Evolutionary conservation across 2,888 invertebrate species (phyloP).

Genomic region (Polymixis lichenea): DNA sequence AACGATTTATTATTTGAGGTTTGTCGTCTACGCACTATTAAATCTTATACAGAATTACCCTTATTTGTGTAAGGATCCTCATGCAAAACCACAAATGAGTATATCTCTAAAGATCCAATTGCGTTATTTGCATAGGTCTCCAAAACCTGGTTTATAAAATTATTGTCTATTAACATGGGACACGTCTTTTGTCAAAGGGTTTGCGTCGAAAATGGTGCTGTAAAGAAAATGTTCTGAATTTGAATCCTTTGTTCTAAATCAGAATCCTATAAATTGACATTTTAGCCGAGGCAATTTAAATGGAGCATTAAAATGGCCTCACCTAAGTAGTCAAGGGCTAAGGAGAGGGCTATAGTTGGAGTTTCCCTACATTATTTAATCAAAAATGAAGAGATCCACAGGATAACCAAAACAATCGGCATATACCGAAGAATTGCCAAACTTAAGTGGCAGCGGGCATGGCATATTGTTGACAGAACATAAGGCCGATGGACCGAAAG

Average conservation of each 20-base stretch:
- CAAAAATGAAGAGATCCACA: too few species aligned
- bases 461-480: too few species aligned
- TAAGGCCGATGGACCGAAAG: too few species aligned
- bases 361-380: too few species aligned
- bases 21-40: background rate
- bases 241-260: background rate
- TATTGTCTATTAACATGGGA: background rate
- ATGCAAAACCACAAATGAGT: conserved; percentile 12
- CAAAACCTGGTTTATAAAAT: background rate
- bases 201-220: background rate
- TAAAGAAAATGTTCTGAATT: background rate
- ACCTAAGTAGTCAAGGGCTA: too few species aligned
- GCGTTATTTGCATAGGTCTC: conserved; percentile 7
- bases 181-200: background rate
- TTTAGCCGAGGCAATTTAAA: too few species aligned
- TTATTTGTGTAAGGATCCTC: background rate
- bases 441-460: too few species aligned
- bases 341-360: too few species aligned
- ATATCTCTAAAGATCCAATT: conserved; percentile 4
- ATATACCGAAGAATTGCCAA: too few species aligned
- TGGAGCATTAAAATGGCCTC: too few species aligned
- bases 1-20: background rate
- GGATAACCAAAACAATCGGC: too few species aligned
- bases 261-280: background rate
- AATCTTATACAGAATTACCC: conserved; percentile 1